phyloP scores from a whole-genome alignment of 2,113 vertebrate species.

The Triplophysa tibetana region DNA sequence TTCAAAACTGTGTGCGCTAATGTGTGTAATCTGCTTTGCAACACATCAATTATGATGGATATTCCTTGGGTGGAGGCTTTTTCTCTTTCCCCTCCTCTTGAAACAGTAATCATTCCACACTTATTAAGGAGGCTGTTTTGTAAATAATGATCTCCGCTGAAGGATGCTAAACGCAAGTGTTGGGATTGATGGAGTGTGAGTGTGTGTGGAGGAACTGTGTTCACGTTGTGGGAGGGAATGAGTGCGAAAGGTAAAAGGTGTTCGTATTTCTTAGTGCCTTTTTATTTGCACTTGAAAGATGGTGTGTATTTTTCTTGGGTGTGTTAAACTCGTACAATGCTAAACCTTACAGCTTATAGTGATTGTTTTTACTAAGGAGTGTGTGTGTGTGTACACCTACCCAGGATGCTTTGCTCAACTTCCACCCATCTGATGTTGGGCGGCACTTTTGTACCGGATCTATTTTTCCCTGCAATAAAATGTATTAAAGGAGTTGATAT shows the following conservation, averaged over 20 bases:
- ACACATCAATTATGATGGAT: slow-evolving; percentile 85
- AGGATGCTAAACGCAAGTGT: slow-evolving; percentile 57
- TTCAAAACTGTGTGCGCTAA: slow-evolving; percentile 79
- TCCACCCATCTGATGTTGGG: not conserved
- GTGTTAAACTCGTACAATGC: slow-evolving; percentile 7
- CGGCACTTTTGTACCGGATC: not conserved
- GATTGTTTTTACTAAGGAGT: not conserved
- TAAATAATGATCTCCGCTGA: slow-evolving; percentile 77
- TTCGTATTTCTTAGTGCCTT: slow-evolving; percentile 15
- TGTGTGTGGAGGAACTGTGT: not conserved
- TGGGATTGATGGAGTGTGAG: slow-evolving; percentile 43
- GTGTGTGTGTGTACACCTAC: not conserved
- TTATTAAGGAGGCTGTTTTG: slow-evolving; percentile 80
- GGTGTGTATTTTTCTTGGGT: slow-evolving; percentile 1
- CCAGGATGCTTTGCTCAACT: slow-evolving; percentile 14
- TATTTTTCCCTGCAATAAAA: not conserved
- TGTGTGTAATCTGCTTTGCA: slow-evolving; percentile 85
- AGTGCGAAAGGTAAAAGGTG: not conserved
- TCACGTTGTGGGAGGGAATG: not conserved
- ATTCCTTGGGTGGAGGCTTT: slow-evolving; percentile 70
- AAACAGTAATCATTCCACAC: slow-evolving; percentile 74
- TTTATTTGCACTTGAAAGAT: slow-evolving; percentile 10
- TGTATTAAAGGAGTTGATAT: not conserved
- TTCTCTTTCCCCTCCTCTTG: slow-evolving; percentile 66
- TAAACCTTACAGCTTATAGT: too few relatives aligned